Evolutionary conservation across 2,888 invertebrate genomes (phyloP).

Genomic region (Chromoteleia sp.): DNA sequence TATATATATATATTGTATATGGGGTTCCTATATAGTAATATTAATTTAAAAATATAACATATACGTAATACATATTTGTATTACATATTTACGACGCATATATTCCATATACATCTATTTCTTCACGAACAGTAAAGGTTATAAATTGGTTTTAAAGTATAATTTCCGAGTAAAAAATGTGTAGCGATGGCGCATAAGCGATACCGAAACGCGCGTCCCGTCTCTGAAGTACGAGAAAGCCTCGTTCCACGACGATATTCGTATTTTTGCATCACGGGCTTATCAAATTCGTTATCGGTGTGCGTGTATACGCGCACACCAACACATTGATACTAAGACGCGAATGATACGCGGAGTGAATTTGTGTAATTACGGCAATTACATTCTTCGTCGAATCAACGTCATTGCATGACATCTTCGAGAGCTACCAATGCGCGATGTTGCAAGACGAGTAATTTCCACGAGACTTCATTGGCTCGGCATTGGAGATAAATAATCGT

Average conservation of each 20-base stretch:
- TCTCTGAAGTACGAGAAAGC: constrained; percentile 32
- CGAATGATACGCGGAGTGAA: constrained; percentile 41
- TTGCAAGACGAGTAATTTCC: constrained; percentile 66
- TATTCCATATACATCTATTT: too few relatives aligned
- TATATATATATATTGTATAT: too few relatives aligned
- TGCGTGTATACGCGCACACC: constrained; percentile 7
- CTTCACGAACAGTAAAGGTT: too few relatives aligned
- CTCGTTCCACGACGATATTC: constrained; percentile 20
- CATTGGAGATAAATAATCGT: constrained; percentile 63
- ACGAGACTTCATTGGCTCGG: constrained; percentile 62
- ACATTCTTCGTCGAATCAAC: constrained; percentile 61
- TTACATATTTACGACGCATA: too few relatives aligned
- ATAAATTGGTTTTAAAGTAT: too few relatives aligned
- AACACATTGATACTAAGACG: not conserved
- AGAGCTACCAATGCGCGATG: constrained; percentile 63
- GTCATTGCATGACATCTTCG: constrained; percentile 67
- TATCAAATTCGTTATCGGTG: constrained; percentile 35
- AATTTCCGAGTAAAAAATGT: too few relatives aligned
- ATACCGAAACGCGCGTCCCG: constrained; percentile 71
- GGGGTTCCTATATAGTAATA: too few relatives aligned
- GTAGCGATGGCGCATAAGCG: constrained; percentile 78
- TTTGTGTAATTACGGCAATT: constrained; percentile 67
- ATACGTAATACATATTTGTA: too few relatives aligned
- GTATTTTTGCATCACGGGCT: constrained; percentile 33
- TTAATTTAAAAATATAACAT: too few relatives aligned